Evolutionary conservation across 2,888 invertebrate species (phyloP), one percentile per base, ranked within the genome.

Genomic region (Pterostichus madidus): DNA sequence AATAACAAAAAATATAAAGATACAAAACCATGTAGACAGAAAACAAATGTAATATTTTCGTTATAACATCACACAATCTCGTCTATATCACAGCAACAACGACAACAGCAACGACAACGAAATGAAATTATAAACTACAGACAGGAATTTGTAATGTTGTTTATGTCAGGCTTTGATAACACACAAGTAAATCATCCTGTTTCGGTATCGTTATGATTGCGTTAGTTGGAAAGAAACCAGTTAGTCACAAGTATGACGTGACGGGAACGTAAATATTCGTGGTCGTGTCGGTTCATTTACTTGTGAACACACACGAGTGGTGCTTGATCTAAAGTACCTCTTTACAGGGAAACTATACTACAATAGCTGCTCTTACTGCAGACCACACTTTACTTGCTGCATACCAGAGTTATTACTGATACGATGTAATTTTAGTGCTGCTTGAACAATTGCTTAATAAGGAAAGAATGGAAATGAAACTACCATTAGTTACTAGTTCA

Each of bases 81-180:
- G 56, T 56, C 56, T 56, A 0, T 56, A 10, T 56, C 1, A 3
- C 52, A 52, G 5, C 49, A 49, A 13, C 24, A 17, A 56, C 56
- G 56, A 13, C 52, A 52, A 8, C 49, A 49, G n/a, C 24, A 17
- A 56, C 56, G 56, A 56, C 56, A 56, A 15, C 15, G 56, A 17
- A 56, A 56, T 56, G 56, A 56, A 56, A 56, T 56, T 56, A 56
- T 56, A 56, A 56, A 56, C 56, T 56, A 56, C 56, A 56, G 56
- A 56, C 6, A 15, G 13, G 56, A 56, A 56, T 56, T 56, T 56
- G 56, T 56, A 56, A 56, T 56, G 56, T 56, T 56, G 56, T 56
- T 56, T 56, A 56, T 56, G 56, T 56, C 56, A 56, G 17, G 1
- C 56, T 56, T 56, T 56, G 56, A 56, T 56, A 56, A 56, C 56